A percentile compares a stretch with the other conserved stretches of the same genome.
Evolutionary conservation across 2,113 vertebrate genomes (phyloP).

Genomic region (Uropsilus gracilis): DNA sequence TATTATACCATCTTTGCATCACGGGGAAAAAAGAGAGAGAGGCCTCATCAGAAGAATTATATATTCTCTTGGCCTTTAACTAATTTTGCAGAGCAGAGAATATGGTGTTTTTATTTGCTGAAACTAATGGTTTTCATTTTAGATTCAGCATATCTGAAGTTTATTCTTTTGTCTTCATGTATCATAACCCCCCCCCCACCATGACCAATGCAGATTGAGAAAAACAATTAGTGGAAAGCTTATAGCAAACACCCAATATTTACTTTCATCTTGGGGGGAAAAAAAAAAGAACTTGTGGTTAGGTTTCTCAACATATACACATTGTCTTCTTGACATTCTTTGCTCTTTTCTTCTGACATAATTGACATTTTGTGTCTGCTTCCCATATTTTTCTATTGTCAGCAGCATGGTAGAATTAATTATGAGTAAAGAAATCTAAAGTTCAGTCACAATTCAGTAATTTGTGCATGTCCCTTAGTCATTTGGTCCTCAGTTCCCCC

Average conservation of each 20-base stretch:
- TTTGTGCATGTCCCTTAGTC: background rate
- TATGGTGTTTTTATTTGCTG: slow-evolving; percentile 20
- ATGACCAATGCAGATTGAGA: background rate
- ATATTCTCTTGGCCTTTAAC: background rate
- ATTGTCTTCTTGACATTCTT: background rate
- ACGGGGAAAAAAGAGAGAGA: slow-evolving; percentile 61
- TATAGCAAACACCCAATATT: background rate
- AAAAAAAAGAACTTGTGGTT: background rate
- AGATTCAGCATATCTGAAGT: background rate
- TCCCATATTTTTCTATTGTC: background rate
- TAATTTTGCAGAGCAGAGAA: background rate
- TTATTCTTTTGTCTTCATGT: slow-evolving; percentile 5
- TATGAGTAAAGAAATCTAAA: background rate
- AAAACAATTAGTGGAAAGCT: slow-evolving; percentile 8
- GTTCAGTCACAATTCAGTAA: background rate
- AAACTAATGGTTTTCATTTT: slow-evolving; percentile 48
- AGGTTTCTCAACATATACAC: background rate
- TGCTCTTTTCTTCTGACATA: background rate
- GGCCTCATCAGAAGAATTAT: slow-evolving; percentile 50
- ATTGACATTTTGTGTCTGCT: background rate
- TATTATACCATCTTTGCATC: slow-evolving; percentile 37
- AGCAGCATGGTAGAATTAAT: background rate
- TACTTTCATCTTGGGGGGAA: background rate
- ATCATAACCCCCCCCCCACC: background rate
- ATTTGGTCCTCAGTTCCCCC: background rate